Conservation (phyloP, 2,113 vertebrate species). For the Mesitornis unicolor region DNA sequence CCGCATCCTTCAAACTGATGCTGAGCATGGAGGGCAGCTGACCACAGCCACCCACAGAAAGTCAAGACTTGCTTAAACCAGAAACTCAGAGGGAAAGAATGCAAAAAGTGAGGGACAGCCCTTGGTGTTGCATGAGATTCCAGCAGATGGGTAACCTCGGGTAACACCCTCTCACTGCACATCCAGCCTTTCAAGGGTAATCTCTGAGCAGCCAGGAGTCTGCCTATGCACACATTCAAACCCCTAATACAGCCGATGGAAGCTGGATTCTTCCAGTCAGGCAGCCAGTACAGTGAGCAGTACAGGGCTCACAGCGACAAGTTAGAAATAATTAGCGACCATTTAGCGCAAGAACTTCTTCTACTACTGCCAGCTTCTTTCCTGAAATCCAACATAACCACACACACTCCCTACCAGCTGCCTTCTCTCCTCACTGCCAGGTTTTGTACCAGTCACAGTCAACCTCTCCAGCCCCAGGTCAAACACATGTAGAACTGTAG, state of each 20-base stretch:
- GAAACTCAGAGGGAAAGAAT: background rate
- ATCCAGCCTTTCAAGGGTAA: background rate
- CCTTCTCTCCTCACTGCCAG: background rate
- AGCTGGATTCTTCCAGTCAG: background rate
- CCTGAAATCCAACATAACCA: background rate
- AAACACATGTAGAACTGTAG: background rate
- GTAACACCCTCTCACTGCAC: background rate
- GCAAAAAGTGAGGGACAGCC: background rate
- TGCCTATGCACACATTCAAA: background rate
- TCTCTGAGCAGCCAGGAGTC: background rate
- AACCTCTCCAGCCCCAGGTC: background rate
- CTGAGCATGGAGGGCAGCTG: accelerated
- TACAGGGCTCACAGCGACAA: background rate
- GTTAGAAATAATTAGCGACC: background rate
- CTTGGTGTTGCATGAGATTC: accelerated
- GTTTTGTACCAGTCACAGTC: background rate
- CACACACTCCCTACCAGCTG: background rate
- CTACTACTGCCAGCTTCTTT: background rate
- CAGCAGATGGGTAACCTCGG: background rate
- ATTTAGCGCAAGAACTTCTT: background rate
- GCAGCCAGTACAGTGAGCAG: background rate
- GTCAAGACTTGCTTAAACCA: background rate
- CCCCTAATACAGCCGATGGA: background rate
- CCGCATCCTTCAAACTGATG: background rate
- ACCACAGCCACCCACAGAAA: background rate